Evolutionary conservation across 2,797 vertebrate genomes (phyloP), one percentile per base, ranked within the genome.

Genomic region (Sebastes itinus): DNA sequence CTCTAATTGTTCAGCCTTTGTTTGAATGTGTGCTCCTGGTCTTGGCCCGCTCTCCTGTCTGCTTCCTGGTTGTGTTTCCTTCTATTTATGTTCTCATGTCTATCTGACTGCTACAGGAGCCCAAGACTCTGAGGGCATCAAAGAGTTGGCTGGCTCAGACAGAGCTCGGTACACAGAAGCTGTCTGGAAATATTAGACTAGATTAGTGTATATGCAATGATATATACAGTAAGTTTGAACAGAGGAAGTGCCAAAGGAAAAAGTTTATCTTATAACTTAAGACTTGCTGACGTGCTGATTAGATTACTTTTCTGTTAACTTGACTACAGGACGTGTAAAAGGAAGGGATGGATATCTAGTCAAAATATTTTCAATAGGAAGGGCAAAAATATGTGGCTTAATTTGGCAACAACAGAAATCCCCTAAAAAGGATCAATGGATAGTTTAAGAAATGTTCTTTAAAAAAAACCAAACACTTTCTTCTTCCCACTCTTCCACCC

Each of bases 21-120:
- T 52, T 64, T 73, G 18, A 38, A 46, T 49, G 14, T 54, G n/a
- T 23, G 23, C 20, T 35, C 55, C 35, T 62, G 14, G 35, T 66
- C 56, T 63, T 52, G 56, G 77, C 74, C 67, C 2, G 1, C 22
- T 46, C 74, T 67, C 72, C 30, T 8, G 20, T 28, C 38, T 22
- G 14, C 64, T 46, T 88, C 67, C 71, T 82, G 20, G 7, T 38
- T 38, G 1, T 62, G 25, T 38, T 86, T 86, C 63, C 75, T 54
- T 56, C 55, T 69, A 23, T 77, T 88, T 46, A 62, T 62, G 63
- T 75, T 88, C 63, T 79, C 13, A 18, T 35, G 23, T 78, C 58
- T 71, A 12, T 87, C 74, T 65, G 22, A 28, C 12, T 13, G 12
- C 35, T 54, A n/a, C 68, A 67, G 38, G 61, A 77, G 23, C 7